A percentile compares a stretch with the other conserved stretches of the same genome.
phyloP scores from a whole-genome alignment of 2,113 vertebrate genomes.

The Xyliphius kryptos region DNA sequence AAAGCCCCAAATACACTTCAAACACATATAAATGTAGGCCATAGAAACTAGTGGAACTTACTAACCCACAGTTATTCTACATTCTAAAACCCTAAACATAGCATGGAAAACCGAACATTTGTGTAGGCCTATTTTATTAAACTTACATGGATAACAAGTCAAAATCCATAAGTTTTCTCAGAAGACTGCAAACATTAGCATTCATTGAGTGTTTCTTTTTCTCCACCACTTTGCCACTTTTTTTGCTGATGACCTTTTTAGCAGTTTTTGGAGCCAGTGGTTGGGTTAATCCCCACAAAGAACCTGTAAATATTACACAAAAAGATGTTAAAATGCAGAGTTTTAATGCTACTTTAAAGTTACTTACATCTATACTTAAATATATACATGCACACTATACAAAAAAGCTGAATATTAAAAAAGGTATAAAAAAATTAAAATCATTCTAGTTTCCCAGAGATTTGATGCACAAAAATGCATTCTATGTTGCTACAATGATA shows the following conservation, averaged over 20 bases:
- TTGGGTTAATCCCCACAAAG: conserved; percentile 35
- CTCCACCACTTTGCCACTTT: conserved; percentile 1
- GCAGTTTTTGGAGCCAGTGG: background rate
- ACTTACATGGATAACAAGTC: conserved; percentile 11
- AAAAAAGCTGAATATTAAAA: no score
- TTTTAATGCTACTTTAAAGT: no score
- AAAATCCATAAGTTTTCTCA: conserved; percentile 16
- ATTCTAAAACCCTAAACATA: background rate
- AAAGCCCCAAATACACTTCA: background rate
- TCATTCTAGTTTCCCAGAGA: no score
- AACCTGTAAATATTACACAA: conserved; percentile 51
- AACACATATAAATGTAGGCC: background rate
- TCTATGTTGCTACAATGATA: background rate
- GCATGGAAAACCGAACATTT: background rate
- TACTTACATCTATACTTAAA: no score
- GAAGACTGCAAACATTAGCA: conserved; percentile 18
- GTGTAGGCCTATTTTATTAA: background rate
- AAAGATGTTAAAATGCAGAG: conserved; percentile 28
- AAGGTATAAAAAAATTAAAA: no score
- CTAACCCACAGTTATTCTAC: background rate
- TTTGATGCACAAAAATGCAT: background rate
- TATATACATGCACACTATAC: no score
- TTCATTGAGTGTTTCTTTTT: conserved; percentile 19
- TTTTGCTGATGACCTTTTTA: background rate
- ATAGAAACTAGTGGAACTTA: background rate